Percentiles rank a stretch among this genome's conserved stretches.
phyloP scores from a whole-genome alignment of 2,888 invertebrate genomes.

The Drosophila tripunctata region DNA sequence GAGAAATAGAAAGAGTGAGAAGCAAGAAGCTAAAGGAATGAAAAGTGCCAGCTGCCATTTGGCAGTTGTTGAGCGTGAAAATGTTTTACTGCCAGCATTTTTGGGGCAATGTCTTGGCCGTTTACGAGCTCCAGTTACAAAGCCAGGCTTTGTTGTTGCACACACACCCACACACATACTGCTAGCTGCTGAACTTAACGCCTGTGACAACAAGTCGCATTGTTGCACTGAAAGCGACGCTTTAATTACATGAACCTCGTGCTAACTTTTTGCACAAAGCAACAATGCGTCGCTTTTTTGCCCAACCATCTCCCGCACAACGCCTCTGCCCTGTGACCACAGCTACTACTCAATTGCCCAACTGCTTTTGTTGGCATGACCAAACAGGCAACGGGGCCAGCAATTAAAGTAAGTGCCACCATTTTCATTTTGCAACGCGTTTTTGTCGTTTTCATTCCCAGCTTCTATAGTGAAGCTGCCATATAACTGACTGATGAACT shows the following conservation, averaged over 20 bases:
- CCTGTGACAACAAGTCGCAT: constrained; percentile 38
- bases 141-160: constrained; percentile 15
- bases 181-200: constrained; percentile 42
- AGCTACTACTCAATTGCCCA: not conserved
- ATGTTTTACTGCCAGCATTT: constrained; percentile 15
- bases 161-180: constrained; percentile 1
- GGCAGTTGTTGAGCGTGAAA: constrained; percentile 8
- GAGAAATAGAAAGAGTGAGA: not conserved
- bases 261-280: constrained; percentile 42
- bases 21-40: not conserved
- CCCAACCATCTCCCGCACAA: not conserved
- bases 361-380: constrained; percentile 36
- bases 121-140: constrained; percentile 7
- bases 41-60: constrained; percentile 11
- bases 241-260: constrained; percentile 69
- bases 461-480: not conserved
- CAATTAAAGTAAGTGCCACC: constrained; percentile 76
- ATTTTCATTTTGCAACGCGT: constrained; percentile 56
- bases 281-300: constrained; percentile 26
- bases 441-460: constrained; percentile 16
- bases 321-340: not conserved
- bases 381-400: constrained; percentile 24
- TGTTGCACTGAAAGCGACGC: constrained; percentile 68
- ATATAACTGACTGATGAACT: constrained; percentile 41
- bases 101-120: not conserved